phyloP scores from a whole-genome alignment of 2,888 invertebrate species.

The Minunthozetes semirufus region DNA sequence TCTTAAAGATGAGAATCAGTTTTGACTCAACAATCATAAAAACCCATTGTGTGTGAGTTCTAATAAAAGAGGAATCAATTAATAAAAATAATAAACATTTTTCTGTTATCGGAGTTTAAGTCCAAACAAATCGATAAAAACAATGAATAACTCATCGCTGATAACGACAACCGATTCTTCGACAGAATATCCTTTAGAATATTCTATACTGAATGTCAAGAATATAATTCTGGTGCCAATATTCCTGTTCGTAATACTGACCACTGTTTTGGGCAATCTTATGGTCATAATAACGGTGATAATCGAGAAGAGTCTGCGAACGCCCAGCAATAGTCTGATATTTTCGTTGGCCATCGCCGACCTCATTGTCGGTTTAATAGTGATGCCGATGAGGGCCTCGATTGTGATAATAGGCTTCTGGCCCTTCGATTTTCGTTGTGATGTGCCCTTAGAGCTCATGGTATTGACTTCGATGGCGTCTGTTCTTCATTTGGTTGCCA shows the following conservation, averaged over 20 bases:
- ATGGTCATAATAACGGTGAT: neutral
- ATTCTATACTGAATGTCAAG: neutral
- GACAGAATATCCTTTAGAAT: neutral
- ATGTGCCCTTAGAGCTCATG: neutral
- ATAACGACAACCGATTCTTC: neutral
- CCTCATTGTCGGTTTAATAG: neutral
- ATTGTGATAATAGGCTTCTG: neutral
- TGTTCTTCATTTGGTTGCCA: constrained; percentile 7
- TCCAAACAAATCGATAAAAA: neutral
- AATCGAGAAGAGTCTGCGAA: neutral
- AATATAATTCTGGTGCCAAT: neutral
- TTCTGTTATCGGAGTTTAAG: too few species aligned
- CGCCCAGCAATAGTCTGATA: constrained; percentile 13
- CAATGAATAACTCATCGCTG: neutral
- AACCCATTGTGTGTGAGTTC: too few species aligned
- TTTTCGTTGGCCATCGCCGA: constrained; percentile 16
- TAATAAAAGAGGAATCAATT: too few species aligned
- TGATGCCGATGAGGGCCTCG: constrained; percentile 5
- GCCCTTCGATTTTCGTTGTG: constrained; percentile 12
- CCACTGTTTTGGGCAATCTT: neutral
- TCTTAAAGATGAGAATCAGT: too few species aligned
- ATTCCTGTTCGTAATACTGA: neutral
- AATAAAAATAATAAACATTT: too few species aligned
- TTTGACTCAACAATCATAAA: too few species aligned
- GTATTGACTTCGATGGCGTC: neutral